phyloP scores from a whole-genome alignment of 2,888 invertebrate genomes.

The Heliconius hortense region DNA sequence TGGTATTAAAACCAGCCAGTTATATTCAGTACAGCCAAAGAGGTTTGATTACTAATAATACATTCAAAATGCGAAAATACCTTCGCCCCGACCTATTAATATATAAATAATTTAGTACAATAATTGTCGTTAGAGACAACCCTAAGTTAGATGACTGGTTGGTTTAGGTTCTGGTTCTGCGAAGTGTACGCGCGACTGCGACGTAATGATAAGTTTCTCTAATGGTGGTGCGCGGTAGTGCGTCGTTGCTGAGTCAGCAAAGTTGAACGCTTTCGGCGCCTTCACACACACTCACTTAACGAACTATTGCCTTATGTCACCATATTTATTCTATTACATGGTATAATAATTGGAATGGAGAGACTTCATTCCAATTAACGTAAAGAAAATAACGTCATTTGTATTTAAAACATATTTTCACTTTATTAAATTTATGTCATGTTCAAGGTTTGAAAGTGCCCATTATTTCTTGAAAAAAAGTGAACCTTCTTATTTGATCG shows the following conservation, averaged over 20 bases:
- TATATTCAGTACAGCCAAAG: too few species aligned
- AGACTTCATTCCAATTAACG: background rate
- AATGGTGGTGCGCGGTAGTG: slow-evolving; percentile 65
- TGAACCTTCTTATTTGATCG: slow-evolving; percentile 58
- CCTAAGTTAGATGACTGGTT: slow-evolving; percentile 65
- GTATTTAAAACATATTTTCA: background rate
- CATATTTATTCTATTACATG: slow-evolving; percentile 31
- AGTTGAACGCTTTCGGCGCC: slow-evolving; percentile 71
- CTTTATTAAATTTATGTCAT: slow-evolving; percentile 1
- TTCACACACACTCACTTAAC: slow-evolving; percentile 48
- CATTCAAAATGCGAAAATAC: too few species aligned
- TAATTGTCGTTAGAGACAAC: slow-evolving; percentile 42
- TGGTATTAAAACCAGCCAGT: too few species aligned
- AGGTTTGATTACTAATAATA: too few species aligned
- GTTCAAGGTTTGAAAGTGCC: slow-evolving; percentile 13
- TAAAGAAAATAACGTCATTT: background rate
- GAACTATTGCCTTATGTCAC: slow-evolving; percentile 37
- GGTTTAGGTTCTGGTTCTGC: slow-evolving; percentile 65
- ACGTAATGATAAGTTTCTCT: slow-evolving; percentile 68
- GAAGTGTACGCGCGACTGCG: slow-evolving; percentile 64
- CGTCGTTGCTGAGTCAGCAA: slow-evolving; percentile 73
- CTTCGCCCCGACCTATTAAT: too few species aligned
- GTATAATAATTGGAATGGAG: background rate
- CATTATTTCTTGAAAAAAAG: slow-evolving; percentile 7
- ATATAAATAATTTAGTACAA: background rate